Evolutionary conservation across 1,140 invertebrate species (phyloP), one percentile per base, ranked within the genome.

Genomic region (Choristoneura fumiferana): DNA sequence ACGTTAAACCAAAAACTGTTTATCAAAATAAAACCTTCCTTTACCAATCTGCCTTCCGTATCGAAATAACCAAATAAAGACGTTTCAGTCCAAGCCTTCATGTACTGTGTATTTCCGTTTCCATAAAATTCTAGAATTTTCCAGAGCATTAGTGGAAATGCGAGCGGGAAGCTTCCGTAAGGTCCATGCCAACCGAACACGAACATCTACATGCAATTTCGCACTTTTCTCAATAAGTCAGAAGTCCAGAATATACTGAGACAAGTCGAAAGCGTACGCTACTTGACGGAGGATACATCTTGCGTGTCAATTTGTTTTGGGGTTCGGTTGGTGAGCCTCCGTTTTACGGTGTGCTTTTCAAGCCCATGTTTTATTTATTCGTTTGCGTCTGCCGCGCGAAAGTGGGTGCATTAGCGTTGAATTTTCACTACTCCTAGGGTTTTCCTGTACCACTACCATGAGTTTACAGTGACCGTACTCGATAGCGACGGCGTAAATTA

Each of bases 361-460:
- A 60, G 62, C 43, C 73, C 71, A 79, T 84, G 72, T 86, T 84
- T 86, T 84, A 84, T 86, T 86, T 86, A 84, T 84, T 67, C 66
- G 65, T 69, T 62, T 72, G 70, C 65, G 69, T 70, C 68, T 77
- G 58, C 59, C 61, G 43, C 59, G 58, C 62, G 67, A 75, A 75
- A 84, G 72, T 78, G 73, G 69, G 62, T 72, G 72, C 72, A 86
- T 84, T 81, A 80, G 73, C 70, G 67, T 67, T 65, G 69, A 77
- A 76, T 74, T 73, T 72, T 69, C 66, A 63, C 66, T 62, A 67
- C 64, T 54, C 62, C 18, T 40, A 38, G 53, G 52, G 18, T 35
- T 49, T 49, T 22, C n/a, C n/a, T n/a, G n/a, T n/a, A n/a, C n/a
- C n/a, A n/a, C n/a, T n/a, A n/a, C n/a, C n/a, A n/a, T n/a, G n/a